A percentile compares a stretch with the other conserved stretches of the same genome.
These are phyloP conservation scores for Sceliomorpha sp. DNA, from an alignment of 2,888 invertebrate genomes.

Conservation along the genomic window DNA sequence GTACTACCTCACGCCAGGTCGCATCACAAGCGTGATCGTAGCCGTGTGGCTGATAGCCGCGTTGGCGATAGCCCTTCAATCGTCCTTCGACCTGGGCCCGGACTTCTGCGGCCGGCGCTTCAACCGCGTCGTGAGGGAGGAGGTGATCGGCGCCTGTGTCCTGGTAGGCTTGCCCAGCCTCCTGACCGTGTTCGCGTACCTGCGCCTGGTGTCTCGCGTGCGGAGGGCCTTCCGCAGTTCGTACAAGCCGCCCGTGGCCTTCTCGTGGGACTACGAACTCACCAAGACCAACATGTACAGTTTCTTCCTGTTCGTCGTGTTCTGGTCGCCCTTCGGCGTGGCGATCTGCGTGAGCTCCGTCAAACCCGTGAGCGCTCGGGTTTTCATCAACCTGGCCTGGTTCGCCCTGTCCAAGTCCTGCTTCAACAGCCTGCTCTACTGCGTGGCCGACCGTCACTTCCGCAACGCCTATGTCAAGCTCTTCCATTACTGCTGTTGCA, in stretches of 20 bases:
- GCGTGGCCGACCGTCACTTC: constrained; percentile 85
- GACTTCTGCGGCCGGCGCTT: constrained; percentile 85
- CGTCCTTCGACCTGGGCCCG: constrained; percentile 84
- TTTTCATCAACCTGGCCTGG: constrained; percentile 87
- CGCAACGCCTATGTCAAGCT: constrained; percentile 87
- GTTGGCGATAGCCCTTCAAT: constrained; percentile 83
- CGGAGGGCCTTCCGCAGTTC: constrained; percentile 82
- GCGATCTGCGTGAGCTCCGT: constrained; percentile 83
- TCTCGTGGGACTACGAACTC: constrained; percentile 84
- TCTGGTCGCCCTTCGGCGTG: constrained; percentile 87
- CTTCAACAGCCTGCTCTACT: constrained; percentile 85
- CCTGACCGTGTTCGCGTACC: constrained; percentile 82
- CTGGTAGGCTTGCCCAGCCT: constrained; percentile 84
- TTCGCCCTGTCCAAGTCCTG: constrained; percentile 86
- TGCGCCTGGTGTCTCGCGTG: constrained; percentile 81
- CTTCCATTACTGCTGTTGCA: constrained; percentile 91
- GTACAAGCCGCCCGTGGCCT: constrained; percentile 84
- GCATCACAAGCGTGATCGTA: constrained; percentile 82
- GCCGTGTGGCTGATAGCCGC: constrained; percentile 83
- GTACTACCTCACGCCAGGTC: constrained; percentile 81
- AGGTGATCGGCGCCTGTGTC: constrained; percentile 82
- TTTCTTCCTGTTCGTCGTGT: constrained; percentile 83
- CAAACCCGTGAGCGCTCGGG: constrained; percentile 80
- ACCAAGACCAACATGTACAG: constrained; percentile 85
- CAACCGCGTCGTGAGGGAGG: constrained; percentile 82